A percentile compares a stretch with the other conserved stretches of the same genome.
These are phyloP conservation scores for Pachliopta kotzebuea DNA, from an alignment of 2,888 invertebrate species.

Conservation along the genomic window DNA sequence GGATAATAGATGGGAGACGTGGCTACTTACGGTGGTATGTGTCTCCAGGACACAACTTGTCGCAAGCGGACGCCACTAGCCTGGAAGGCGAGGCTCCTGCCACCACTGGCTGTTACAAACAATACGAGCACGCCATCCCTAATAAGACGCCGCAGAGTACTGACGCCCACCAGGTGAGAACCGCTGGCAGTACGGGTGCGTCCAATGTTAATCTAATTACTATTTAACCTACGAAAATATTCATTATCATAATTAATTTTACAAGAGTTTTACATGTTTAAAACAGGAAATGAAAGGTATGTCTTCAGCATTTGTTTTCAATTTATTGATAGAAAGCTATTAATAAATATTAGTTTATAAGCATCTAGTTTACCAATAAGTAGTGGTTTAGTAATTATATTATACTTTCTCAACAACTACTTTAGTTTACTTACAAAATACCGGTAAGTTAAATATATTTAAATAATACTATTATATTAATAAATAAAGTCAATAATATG, in stretches of 20 bases:
- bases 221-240: neutral
- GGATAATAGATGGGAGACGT: slow-evolving; percentile 55
- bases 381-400: neutral
- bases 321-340: neutral
- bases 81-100: slow-evolving; percentile 88
- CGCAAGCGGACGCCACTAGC: slow-evolving; percentile 93
- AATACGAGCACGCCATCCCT: slow-evolving; percentile 85
- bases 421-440: slow-evolving; percentile 16
- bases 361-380: neutral
- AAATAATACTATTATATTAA: too few species aligned
- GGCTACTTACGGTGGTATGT: slow-evolving; percentile 76
- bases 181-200: slow-evolving; percentile 44
- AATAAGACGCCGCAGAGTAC: slow-evolving; percentile 63
- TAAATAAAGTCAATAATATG: too few species aligned
- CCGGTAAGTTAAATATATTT: slow-evolving; percentile 1
- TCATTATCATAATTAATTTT: neutral
- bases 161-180: slow-evolving; percentile 66
- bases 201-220: slow-evolving; percentile 35
- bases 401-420: neutral
- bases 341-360: neutral
- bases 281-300: neutral
- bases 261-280: neutral
- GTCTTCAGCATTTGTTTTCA: neutral
- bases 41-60: slow-evolving; percentile 93
- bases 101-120: slow-evolving; percentile 88